Conservation (phyloP, 2,113 vertebrate species). For the Corvus moneduloides region DNA sequence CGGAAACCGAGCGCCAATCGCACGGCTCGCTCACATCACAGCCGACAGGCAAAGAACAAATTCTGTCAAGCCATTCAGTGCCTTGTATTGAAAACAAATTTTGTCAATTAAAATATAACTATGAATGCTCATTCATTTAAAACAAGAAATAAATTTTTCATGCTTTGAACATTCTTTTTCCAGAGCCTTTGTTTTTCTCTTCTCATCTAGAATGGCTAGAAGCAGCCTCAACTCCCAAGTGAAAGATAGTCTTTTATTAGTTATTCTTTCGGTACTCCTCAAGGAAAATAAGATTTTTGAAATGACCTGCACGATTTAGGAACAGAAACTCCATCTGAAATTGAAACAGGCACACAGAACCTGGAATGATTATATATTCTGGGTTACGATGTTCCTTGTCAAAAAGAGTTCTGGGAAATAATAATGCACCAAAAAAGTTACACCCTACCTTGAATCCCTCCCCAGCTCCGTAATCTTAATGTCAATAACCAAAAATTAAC, state of each 20-base stretch:
- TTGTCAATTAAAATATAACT: neutral
- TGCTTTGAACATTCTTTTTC: neutral
- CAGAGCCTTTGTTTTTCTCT: neutral
- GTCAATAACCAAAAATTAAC: neutral
- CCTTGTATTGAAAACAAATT: neutral
- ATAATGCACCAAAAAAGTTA: neutral
- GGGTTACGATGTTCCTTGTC: neutral
- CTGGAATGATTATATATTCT: neutral
- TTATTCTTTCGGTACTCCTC: neutral
- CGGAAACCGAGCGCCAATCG: neutral
- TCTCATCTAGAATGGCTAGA: neutral
- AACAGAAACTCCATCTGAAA: neutral
- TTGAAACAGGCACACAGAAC: neutral
- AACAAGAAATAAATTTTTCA: constrained; percentile 15
- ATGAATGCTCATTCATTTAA: neutral
- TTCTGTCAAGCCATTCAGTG: neutral
- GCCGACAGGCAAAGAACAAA: neutral
- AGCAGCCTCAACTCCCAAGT: neutral
- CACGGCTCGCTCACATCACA: neutral
- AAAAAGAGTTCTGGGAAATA: neutral
- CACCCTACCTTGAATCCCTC: neutral
- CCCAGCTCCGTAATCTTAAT: neutral
- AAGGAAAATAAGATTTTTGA: neutral
- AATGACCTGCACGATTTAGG: neutral
- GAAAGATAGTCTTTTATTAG: neutral